phyloP scores from a whole-genome alignment of 23 tunicate species.

The Clavelina lepadiformis region DNA sequence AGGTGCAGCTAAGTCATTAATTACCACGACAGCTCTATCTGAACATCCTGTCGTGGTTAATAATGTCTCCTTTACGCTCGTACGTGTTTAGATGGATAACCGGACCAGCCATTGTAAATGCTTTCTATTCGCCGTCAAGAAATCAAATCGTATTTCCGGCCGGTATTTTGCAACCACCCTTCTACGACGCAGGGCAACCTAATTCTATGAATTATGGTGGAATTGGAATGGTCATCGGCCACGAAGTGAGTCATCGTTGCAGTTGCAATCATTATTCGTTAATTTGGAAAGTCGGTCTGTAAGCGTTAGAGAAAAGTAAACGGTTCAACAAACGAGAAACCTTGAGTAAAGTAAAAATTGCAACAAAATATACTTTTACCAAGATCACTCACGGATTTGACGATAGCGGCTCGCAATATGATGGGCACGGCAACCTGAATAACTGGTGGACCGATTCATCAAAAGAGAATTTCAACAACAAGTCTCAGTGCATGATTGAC shows the following conservation, averaged over 20 bases:
- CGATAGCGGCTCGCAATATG: conserved; percentile 83
- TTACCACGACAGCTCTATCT: no score
- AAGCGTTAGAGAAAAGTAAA: no score
- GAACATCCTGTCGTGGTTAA: background rate
- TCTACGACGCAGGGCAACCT: conserved; percentile 86
- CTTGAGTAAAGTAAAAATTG: no score
- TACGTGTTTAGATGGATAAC: conserved; percentile 72
- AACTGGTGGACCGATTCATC: conserved; percentile 87
- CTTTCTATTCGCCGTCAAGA: conserved; percentile 66
- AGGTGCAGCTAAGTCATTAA: no score
- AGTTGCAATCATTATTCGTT: no score
- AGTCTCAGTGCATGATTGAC: conserved; percentile 63
- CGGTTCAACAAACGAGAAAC: no score
- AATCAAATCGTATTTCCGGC: conserved; percentile 96
- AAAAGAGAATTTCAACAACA: conserved; percentile 36
- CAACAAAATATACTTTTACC: no score
- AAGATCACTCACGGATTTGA: conserved; percentile 98
- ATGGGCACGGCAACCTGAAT: conserved; percentile 79
- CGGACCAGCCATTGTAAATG: conserved; percentile 92
- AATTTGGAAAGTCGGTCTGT: no score
- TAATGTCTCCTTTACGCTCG: background rate
- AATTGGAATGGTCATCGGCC: conserved; percentile 98
- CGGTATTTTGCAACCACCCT: conserved; percentile 97
- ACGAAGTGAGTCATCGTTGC: conserved; percentile 93
- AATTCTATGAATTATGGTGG: conserved; percentile 97